Evolutionary conservation across 2,888 invertebrate species (phyloP).

Genomic region (Trilocha varians): DNA sequence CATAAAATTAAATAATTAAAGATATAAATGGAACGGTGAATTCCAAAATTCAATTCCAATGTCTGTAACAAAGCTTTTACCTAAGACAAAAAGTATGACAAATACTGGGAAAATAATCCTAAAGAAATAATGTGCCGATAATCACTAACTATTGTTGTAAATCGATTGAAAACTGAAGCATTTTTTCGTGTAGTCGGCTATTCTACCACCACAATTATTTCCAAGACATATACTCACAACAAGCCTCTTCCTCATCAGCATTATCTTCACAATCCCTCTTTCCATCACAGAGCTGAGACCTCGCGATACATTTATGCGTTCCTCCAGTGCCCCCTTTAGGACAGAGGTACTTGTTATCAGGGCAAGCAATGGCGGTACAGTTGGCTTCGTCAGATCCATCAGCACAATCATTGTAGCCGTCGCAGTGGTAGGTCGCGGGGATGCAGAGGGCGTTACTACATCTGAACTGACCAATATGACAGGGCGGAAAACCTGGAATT

Average conservation of each 20-base stretch:
- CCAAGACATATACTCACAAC: slow-evolving; percentile 83
- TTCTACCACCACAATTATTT: too few species aligned
- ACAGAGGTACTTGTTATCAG: slow-evolving; percentile 93
- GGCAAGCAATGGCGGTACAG: slow-evolving; percentile 90
- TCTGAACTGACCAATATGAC: slow-evolving; percentile 92
- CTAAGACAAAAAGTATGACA: too few species aligned
- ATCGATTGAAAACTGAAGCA: too few species aligned
- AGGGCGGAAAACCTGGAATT: slow-evolving; percentile 87
- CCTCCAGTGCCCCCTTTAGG: slow-evolving; percentile 80
- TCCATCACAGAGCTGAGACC: slow-evolving; percentile 91
- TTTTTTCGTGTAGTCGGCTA: too few species aligned
- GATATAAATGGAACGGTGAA: too few species aligned
- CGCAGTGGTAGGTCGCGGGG: slow-evolving; percentile 88
- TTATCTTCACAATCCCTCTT: slow-evolving; percentile 93
- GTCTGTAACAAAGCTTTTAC: too few species aligned
- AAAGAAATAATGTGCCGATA: too few species aligned
- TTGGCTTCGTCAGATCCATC: slow-evolving; percentile 93
- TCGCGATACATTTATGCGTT: slow-evolving; percentile 89
- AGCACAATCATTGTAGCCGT: slow-evolving; percentile 91
- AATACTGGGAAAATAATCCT: too few species aligned
- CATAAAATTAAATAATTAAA: too few species aligned
- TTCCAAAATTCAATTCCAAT: too few species aligned
- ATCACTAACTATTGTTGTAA: too few species aligned
- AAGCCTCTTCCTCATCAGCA: slow-evolving; percentile 90
- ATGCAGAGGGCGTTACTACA: slow-evolving; percentile 96